Percentiles rank a stretch among this genome's conserved stretches.
Evolutionary conservation across 2,113 vertebrate genomes (phyloP).

Genomic region (Glareola pratincola): DNA sequence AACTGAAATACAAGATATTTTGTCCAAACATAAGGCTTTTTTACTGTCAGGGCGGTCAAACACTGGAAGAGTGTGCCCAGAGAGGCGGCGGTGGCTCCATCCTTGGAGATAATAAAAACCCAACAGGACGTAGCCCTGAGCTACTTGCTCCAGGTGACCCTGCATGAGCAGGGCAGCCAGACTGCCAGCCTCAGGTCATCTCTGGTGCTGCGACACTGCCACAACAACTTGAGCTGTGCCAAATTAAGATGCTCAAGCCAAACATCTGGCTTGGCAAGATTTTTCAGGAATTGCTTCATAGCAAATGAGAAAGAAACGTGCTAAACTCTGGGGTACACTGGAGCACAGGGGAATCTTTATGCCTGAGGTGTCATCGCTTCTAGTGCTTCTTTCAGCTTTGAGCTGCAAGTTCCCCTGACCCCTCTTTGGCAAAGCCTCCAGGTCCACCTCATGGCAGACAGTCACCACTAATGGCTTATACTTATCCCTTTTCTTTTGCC

Average conservation of each 20-base stretch:
- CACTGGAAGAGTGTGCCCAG: neutral
- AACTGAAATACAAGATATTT: neutral
- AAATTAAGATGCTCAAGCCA: neutral
- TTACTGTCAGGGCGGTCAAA: neutral
- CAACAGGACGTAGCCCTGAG: neutral
- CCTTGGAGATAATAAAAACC: neutral
- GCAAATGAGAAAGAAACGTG: neutral
- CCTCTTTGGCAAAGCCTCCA: neutral
- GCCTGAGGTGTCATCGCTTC: neutral
- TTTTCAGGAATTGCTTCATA: neutral
- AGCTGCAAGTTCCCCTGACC: neutral
- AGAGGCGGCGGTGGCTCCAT: neutral
- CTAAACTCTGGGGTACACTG: neutral
- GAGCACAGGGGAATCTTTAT: neutral
- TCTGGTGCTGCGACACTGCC: neutral
- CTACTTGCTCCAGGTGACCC: neutral
- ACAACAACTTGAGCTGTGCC: neutral
- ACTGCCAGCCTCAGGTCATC: neutral
- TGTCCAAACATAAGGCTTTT: neutral
- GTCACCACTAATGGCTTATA: neutral
- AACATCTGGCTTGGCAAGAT: neutral
- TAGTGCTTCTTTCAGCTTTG: neutral
- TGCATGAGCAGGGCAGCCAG: neutral
- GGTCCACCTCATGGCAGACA: neutral
- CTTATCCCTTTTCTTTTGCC: neutral